A percentile compares a stretch with the other conserved stretches of the same genome.
phyloP scores from a whole-genome alignment of 2,888 invertebrate species.

The Lagria hirta region DNA sequence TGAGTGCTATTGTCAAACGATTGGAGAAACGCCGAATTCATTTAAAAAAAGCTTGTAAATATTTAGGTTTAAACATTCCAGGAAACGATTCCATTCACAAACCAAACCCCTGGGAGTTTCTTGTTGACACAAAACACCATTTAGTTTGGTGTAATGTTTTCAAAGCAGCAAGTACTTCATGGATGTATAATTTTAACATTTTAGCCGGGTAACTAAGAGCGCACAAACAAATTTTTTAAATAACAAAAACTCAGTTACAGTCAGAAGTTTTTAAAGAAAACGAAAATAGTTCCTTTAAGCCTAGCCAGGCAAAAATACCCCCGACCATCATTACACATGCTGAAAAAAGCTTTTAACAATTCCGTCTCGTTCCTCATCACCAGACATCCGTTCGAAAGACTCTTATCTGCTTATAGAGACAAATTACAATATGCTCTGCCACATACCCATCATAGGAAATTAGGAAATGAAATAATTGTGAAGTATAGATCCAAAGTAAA shows the following conservation, averaged over 20 bases:
- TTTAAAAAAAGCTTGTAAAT: conserved; percentile 61
- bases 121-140: conserved; percentile 77
- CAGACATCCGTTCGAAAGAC: conserved; percentile 76
- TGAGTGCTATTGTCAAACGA: conserved; percentile 62
- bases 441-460: conserved; percentile 77
- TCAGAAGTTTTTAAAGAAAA: conserved; percentile 73
- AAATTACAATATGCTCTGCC: conserved; percentile 82
- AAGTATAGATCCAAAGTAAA: conserved; percentile 63
- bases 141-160: conserved; percentile 84
- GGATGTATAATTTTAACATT: conserved; percentile 90
- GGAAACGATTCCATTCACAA: conserved; percentile 63
- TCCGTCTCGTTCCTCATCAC: conserved; percentile 81
- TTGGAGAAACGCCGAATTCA: conserved; percentile 62
- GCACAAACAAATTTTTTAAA: not conserved
- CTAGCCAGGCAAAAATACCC: conserved; percentile 79
- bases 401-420: conserved; percentile 81
- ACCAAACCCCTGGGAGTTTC: conserved; percentile 83
- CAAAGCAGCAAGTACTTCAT: conserved; percentile 85
- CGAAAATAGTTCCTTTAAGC: conserved; percentile 75
- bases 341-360: conserved; percentile 68
- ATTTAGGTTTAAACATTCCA: conserved; percentile 61
- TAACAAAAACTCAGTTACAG: conserved; percentile 59
- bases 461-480: conserved; percentile 75
- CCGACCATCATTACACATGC: conserved; percentile 69
- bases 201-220: conserved; percentile 74